Base-by-base conservation (phyloP, 2,113 vertebrate genomes). In the Pleuronectes platessa region DNA sequence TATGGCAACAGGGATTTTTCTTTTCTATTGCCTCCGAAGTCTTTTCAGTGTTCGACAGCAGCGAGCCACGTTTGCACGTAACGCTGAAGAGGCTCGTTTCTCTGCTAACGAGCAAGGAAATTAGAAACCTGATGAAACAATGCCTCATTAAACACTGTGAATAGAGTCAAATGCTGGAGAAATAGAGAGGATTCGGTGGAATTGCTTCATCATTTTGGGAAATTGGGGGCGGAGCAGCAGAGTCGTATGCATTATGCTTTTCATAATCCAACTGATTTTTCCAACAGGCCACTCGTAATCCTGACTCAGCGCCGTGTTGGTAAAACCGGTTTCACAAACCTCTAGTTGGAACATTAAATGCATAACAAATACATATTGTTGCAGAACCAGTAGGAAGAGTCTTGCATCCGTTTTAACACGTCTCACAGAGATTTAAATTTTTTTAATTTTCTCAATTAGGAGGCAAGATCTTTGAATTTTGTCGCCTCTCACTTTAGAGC, bases 1-100 rank as follows among this genome's bases (percentile, higher is more conserved):
- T 86, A 92, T 81, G 86, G 85, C 72, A 88, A 88, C 78, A 20
- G 70, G 31, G 70, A 78, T 82, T 79, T 79, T 64, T 64, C 40
- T 20, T 61, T 63, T 47, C 20, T 35, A 24, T 61, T 37, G 14
- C 8, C 7, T 24, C 53, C 51, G 61, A 77, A 77, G 61, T 79
- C 63, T 49, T 78, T 65, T 71, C 40, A 83, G 62, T 47, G 63
- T 76, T 20, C 51, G 71, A 76, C 62, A 79, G 78, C 71, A 76
- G 74, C 79, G 24, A 56, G 54, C 54, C 20, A 21, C 8, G n/a
- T 54, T 23, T 21, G 20, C n/a, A 21, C 53, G 24, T 24, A 21
- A n/a, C 7, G 51, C 51, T 20, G 54, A 54, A 5, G 53, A 37
- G 59, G 31, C 7, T 49, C 3, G 31, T 78, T 68, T 40, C 76